Percentiles rank a stretch among this genome's conserved stretches.
These are phyloP conservation scores for Colinus virginianus DNA, from an alignment of 2,113 vertebrate genomes.

Conservation along the genomic window DNA sequence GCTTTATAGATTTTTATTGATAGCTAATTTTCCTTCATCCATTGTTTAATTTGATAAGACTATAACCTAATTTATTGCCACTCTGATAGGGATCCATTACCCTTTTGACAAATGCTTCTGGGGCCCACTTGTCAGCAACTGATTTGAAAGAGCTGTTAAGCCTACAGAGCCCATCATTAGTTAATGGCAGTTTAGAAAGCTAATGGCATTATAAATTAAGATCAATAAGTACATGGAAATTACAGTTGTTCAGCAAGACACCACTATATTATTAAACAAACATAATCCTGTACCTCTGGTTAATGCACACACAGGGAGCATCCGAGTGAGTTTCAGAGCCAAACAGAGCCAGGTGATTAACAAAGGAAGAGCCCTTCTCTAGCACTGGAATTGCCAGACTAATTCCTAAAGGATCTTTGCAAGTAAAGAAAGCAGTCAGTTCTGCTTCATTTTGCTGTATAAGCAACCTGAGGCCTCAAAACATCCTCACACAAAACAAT, in stretches of 20 bases:
- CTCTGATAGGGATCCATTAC: slow-evolving; percentile 85
- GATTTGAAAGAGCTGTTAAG: slow-evolving; percentile 84
- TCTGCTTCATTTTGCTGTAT: slow-evolving; percentile 65
- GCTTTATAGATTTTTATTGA: slow-evolving; percentile 87
- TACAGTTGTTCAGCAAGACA: slow-evolving; percentile 82
- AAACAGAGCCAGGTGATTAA: slow-evolving; percentile 68
- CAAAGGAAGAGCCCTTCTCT: slow-evolving; percentile 54
- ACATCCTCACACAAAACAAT: not conserved
- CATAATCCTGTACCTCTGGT: slow-evolving; percentile 73
- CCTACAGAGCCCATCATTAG: slow-evolving; percentile 83
- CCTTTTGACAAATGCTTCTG: slow-evolving; percentile 86
- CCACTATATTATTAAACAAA: slow-evolving; percentile 79
- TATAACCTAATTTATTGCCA: slow-evolving; percentile 87
- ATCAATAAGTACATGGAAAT: slow-evolving; percentile 86
- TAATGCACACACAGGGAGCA: slow-evolving; percentile 51
- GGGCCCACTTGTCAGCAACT: slow-evolving; percentile 84
- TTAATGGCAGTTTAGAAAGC: slow-evolving; percentile 85
- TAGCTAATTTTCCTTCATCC: slow-evolving; percentile 86
- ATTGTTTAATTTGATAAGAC: slow-evolving; percentile 85
- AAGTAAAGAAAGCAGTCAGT: slow-evolving; percentile 25
- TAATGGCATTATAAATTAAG: slow-evolving; percentile 88
- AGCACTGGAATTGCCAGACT: slow-evolving; percentile 47
- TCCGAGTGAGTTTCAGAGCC: slow-evolving; percentile 58
- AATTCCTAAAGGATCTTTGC: slow-evolving; percentile 55
- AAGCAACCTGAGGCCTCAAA: slow-evolving; percentile 67